Base-by-base conservation (phyloP, 1,140 invertebrate genomes). In the Macrostomum lignano region DNA sequence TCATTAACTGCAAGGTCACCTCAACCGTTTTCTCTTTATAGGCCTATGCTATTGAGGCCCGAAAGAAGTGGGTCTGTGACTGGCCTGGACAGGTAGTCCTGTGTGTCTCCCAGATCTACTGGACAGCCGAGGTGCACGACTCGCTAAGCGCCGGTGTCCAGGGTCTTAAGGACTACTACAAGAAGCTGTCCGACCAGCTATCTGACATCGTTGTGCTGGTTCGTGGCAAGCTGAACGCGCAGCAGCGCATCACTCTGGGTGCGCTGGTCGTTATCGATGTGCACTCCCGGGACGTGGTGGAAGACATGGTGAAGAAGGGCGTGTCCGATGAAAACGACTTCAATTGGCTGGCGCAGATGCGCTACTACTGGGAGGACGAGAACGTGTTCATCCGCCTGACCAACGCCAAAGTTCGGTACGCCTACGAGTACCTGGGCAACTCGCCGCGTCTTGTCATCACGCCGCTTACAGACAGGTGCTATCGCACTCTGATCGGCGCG, bases 71-170 rank as follows among this genome's bases (percentile, higher is more conserved):
- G 57, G 55, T 59, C 4, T 42, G 40, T 33, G 48, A 52, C 23
- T 60, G 57, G 57, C 55, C 57, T 5, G 57, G 57, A 5, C 57
- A 60, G 40, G 47, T 58, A 17, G 52, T 60, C 1, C 38, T 59
- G 28, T 56, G 54, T 44, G 51, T 48, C 3, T 58, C 55, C 2
- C 55, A 58, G 43, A 54, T 53, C 6, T 58, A 46, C 39, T 60
- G 57, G 57, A 60, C 55, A 1, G 36, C 36, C 10, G 55, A 60
- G 33, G 49, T 55, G 5, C 52, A 58, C 19, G 53, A 57, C 14
- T 46, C 47, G 9, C 17, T 41, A 2, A 31, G 21, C 25, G 10
- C 15, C 15, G 49, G 46, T 15, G 40, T 46, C 0, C 38, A 44
- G 21, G 49, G 51, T 7, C 44, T 56, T 9, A 38, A 33, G 11